Percentiles rank a stretch among this genome's conserved stretches.
Conservation (phyloP, 1,140 invertebrate species). For the Apis mellifera region Amel_HAv3.1 CM009937.2:4814001-4814500, state of each 20-base stretch:
- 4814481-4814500: neutral
- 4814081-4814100: too few species aligned
- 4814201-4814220: constrained; percentile 19
- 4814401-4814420: constrained; percentile 35
- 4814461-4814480: neutral
- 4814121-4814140: neutral
- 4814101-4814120: neutral
- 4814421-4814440: constrained; percentile 6
- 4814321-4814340: constrained; percentile 49
- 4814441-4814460: constrained; percentile 15
- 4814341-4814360: constrained; percentile 27
- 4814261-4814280: constrained; percentile 55
- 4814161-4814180: constrained; percentile 24
- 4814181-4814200: constrained; percentile 34
- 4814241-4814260: constrained; percentile 26
- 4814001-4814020: too few species aligned
- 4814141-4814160: neutral
- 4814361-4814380: constrained; percentile 53
- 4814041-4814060: too few species aligned
- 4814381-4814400: constrained; percentile 49
- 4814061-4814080: too few species aligned
- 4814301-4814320: constrained; percentile 48
- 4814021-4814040: too few species aligned
- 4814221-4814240: constrained; percentile 45
- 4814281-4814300: constrained; percentile 71